Conservation (phyloP, 2,113 vertebrate genomes). For the Macquaria australasica region DNA sequence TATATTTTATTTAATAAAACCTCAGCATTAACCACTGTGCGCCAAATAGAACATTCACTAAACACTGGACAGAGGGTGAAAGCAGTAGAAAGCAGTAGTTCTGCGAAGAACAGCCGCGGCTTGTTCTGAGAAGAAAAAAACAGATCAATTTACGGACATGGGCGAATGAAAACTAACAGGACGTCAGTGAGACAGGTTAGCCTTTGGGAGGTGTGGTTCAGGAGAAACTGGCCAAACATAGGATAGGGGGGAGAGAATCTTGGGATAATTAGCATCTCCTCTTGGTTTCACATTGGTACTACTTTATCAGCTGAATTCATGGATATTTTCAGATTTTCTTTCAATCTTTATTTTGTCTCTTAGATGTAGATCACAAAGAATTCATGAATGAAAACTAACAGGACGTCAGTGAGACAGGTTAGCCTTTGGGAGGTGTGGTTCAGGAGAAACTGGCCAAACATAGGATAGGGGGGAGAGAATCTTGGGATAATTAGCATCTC, state of each 20-base stretch:
- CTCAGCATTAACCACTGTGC: neutral
- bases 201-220: slow-evolving; percentile 24
- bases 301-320: slow-evolving; percentile 6
- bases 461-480: neutral
- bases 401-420: slow-evolving; percentile 36
- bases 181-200: slow-evolving; percentile 33
- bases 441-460: slow-evolving; percentile 28
- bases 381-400: slow-evolving; percentile 56
- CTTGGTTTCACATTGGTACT: slow-evolving; percentile 4
- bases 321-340: slow-evolving; percentile 29
- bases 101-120: slow-evolving; percentile 69
- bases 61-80: slow-evolving; percentile 17
- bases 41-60: slow-evolving; percentile 29
- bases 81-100: slow-evolving; percentile 57
- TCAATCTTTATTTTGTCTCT: slow-evolving; percentile 29
- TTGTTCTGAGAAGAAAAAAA: slow-evolving; percentile 58
- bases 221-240: slow-evolving; percentile 29
- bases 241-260: neutral
- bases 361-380: slow-evolving; percentile 51
- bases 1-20: neutral
- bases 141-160: slow-evolving; percentile 67
- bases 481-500: slow-evolving; percentile 23
- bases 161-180: slow-evolving; percentile 51
- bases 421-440: slow-evolving; percentile 28
- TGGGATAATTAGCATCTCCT: slow-evolving; percentile 28